A percentile compares a stretch with the other conserved stretches of the same genome.
These are phyloP conservation scores for Achatina immaculata DNA, from an alignment of 1,140 invertebrate genomes.

Conservation along the genomic window DNA sequence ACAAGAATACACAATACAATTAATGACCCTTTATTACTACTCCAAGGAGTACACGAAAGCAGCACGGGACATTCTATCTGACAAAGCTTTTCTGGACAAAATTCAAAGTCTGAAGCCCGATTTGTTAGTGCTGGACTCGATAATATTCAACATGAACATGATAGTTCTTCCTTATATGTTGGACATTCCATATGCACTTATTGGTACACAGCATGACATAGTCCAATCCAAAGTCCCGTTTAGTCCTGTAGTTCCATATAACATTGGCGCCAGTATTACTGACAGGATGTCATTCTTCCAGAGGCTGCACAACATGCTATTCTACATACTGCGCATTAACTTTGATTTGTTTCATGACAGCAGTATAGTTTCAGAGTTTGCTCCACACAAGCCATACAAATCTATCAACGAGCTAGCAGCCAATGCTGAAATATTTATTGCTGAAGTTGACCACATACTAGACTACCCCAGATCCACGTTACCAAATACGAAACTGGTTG, in stretches of 20 bases:
- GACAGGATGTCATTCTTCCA: conserved; percentile 35
- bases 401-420: background rate
- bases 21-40: no score
- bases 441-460: conserved; percentile 46
- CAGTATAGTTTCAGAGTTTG: background rate
- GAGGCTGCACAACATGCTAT: background rate
- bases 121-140: conserved; percentile 39
- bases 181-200: conserved; percentile 37
- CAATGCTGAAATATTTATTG: conserved; percentile 42
- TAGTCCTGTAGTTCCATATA: background rate
- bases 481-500: conserved; percentile 51
- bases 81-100: background rate
- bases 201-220: conserved; percentile 24
- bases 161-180: conserved; percentile 38
- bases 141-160: conserved; percentile 21
- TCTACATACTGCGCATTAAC: background rate
- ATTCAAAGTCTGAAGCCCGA: conserved; percentile 17
- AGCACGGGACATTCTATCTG: background rate
- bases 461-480: conserved; percentile 47
- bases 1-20: background rate
- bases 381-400: conserved; percentile 34
- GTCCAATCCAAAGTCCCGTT: conserved; percentile 18
- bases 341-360: background rate
- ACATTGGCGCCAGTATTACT: background rate
- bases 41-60: background rate